Conservation (phyloP, 2,797 vertebrate genomes). For the Peromyscus attwateri region DNA sequence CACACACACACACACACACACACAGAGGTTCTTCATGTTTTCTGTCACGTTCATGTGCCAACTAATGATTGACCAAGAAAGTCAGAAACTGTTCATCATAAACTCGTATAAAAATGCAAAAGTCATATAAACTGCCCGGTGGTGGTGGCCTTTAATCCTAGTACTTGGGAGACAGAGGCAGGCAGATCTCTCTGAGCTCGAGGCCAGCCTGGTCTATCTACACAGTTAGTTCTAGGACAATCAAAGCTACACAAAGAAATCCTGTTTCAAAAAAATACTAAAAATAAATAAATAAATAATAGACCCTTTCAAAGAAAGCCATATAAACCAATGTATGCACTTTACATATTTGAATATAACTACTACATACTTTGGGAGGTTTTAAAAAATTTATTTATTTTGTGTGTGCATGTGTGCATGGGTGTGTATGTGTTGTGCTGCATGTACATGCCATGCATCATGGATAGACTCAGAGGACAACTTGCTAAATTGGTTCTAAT, state of each 20-base stretch:
- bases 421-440: neutral
- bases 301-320: neutral
- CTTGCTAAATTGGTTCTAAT: too few relatives aligned
- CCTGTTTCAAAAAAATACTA: neutral
- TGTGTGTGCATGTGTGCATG: neutral
- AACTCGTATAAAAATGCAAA: neutral
- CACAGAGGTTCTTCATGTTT: neutral
- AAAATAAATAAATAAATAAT: neutral
- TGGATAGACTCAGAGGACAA: neutral
- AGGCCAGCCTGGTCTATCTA: neutral
- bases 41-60: neutral
- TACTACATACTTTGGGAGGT: neutral
- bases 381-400: neutral
- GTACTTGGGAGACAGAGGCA: neutral
- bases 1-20: neutral
- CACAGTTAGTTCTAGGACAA: neutral
- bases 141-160: neutral
- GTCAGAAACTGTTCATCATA: neutral
- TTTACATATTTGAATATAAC: neutral
- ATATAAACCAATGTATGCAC: neutral
- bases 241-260: neutral
- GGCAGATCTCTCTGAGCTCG: neutral
- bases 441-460: neutral
- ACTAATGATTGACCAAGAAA: neutral
- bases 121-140: neutral